Conservation (phyloP, 2,797 vertebrate species). For the Picus viridis region DNA sequence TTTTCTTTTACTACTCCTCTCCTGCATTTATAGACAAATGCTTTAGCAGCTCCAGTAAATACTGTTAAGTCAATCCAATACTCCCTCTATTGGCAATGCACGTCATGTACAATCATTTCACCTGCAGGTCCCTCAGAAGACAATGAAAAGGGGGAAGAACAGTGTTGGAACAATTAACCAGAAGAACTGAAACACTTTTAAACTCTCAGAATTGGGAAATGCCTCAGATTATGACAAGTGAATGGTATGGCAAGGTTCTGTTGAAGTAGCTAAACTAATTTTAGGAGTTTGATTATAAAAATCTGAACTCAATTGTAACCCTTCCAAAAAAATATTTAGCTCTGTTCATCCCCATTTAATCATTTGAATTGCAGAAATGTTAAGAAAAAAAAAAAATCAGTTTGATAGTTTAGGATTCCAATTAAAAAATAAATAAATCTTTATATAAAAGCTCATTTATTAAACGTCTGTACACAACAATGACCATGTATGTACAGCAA, state of each 20-base stretch:
- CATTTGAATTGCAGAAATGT: background rate
- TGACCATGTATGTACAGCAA: conserved; percentile 70
- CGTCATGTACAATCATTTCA: background rate
- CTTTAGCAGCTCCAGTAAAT: background rate
- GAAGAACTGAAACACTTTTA: background rate
- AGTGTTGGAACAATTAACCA: background rate
- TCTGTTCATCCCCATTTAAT: background rate
- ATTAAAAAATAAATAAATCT: background rate
- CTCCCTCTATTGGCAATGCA: conserved; percentile 40
- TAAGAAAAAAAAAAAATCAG: background rate
- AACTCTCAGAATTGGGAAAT: background rate
- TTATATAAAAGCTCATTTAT: conserved; percentile 79
- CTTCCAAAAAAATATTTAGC: background rate
- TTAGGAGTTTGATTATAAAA: background rate
- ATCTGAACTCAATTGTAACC: background rate
- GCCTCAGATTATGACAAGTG: background rate
- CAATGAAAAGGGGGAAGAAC: background rate
- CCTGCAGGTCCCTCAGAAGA: background rate
- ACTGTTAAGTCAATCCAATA: background rate
- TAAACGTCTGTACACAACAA: conserved; percentile 79
- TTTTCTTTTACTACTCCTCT: background rate
- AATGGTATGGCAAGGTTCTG: background rate
- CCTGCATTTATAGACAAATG: background rate
- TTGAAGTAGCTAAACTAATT: background rate
- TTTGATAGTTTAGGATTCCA: background rate